Percentiles rank a stretch among this genome's conserved stretches.
Conservation (phyloP, 2,113 vertebrate genomes). For the Agapornis roseicollis region DNA sequence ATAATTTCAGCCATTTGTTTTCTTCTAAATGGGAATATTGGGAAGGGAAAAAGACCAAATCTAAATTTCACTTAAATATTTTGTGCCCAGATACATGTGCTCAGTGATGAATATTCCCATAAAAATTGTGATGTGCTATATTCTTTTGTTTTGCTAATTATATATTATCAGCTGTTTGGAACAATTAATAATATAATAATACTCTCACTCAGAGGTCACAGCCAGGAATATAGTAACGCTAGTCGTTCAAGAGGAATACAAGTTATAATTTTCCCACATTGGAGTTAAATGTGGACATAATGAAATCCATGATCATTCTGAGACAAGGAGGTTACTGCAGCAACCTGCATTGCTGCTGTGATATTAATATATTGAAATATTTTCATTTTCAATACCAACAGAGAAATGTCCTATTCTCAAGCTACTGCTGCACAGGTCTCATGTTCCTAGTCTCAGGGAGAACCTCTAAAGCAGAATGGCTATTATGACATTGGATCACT, state of each 20-base stretch:
- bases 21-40: background rate
- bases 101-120: background rate
- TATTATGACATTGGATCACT: background rate
- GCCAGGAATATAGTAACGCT: background rate
- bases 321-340: background rate
- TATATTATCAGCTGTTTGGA: background rate
- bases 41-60: background rate
- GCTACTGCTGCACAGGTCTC: background rate
- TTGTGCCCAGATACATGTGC: rapidly evolving
- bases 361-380: background rate
- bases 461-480: background rate
- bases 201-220: background rate
- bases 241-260: background rate
- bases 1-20: background rate
- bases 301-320: background rate
- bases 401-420: background rate
- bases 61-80: background rate
- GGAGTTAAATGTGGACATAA: background rate
- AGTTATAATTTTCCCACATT: background rate
- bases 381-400: background rate
- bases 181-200: background rate
- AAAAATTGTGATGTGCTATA: background rate
- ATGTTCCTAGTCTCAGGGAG: background rate
- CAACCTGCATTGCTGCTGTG: background rate
- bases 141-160: background rate